These are phyloP conservation scores for Erpornis zantholeuca DNA, from an alignment of 2,113 vertebrate species.

Conservation along the genomic window DNA sequence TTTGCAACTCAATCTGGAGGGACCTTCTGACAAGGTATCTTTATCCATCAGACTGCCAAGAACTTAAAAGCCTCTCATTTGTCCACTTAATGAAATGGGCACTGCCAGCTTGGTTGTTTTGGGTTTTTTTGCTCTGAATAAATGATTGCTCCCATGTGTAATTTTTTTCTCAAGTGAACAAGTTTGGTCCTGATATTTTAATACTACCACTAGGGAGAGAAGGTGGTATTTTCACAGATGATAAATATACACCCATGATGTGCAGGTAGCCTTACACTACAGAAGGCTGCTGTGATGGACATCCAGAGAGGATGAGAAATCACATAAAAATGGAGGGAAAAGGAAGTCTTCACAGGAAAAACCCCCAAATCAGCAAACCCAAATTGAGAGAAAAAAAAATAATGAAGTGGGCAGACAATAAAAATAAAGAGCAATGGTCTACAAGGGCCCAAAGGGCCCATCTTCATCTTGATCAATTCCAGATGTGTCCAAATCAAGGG, in stretches of 20 bases:
- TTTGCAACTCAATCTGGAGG: not conserved
- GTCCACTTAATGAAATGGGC: not conserved
- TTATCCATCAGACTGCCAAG: not conserved
- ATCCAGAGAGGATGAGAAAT: not conserved
- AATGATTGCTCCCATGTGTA: not conserved
- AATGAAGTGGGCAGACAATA: not conserved
- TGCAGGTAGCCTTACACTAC: not conserved
- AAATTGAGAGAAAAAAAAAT: not conserved
- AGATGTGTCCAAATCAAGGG: not conserved
- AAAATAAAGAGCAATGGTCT: rapidly evolving
- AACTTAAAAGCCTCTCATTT: not conserved
- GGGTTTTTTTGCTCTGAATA: not conserved
- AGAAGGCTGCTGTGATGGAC: not conserved
- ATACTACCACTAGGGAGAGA: not conserved
- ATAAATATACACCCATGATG: not conserved
- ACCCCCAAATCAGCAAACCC: not conserved
- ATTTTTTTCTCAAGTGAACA: not conserved
- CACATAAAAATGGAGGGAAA: not conserved
- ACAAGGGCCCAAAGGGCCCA: not conserved
- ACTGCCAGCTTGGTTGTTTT: not conserved
- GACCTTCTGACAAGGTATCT: not conserved
- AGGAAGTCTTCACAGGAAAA: not conserved
- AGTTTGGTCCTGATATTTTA: not conserved
- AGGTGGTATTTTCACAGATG: not conserved
- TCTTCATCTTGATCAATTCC: not conserved